Evolutionary conservation across 1,140 invertebrate genomes (phyloP).

Genomic region (Diuraphis noxia): DNA sequence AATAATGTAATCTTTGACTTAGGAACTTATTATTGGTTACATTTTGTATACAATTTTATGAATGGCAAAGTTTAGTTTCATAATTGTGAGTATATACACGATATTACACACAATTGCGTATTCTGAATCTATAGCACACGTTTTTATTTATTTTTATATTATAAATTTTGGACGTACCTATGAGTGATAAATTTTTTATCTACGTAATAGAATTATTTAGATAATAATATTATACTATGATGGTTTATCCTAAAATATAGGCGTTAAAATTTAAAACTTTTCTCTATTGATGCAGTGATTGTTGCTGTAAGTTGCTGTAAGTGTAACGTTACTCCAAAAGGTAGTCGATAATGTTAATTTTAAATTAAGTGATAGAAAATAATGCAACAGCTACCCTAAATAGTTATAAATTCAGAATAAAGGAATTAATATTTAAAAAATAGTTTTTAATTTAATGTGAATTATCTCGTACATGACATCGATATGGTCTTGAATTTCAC

Average conservation of each 20-base stretch:
- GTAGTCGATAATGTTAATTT: too few species aligned
- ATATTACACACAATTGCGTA: neutral
- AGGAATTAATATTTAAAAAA: too few species aligned
- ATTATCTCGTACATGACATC: too few species aligned
- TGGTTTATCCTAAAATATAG: neutral
- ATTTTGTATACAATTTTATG: neutral
- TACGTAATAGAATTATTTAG: neutral
- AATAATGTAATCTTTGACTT: neutral
- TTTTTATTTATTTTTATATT: neutral
- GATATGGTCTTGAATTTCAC: too few species aligned
- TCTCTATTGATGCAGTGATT: neutral
- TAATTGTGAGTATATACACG: neutral
- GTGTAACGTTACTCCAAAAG: neutral
- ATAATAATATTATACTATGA: neutral
- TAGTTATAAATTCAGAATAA: too few species aligned
- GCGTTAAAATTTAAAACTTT: neutral
- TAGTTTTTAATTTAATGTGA: too few species aligned
- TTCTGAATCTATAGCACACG: neutral
- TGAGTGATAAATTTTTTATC: neutral
- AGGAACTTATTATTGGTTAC: neutral
- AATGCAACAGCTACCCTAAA: too few species aligned
- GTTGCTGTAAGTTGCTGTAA: too few species aligned
- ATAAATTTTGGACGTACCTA: neutral
- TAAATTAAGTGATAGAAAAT: too few species aligned
- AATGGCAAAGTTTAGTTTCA: neutral